Base-by-base conservation (phyloP, 2,113 vertebrate genomes). In the Catharus minimus region DNA sequence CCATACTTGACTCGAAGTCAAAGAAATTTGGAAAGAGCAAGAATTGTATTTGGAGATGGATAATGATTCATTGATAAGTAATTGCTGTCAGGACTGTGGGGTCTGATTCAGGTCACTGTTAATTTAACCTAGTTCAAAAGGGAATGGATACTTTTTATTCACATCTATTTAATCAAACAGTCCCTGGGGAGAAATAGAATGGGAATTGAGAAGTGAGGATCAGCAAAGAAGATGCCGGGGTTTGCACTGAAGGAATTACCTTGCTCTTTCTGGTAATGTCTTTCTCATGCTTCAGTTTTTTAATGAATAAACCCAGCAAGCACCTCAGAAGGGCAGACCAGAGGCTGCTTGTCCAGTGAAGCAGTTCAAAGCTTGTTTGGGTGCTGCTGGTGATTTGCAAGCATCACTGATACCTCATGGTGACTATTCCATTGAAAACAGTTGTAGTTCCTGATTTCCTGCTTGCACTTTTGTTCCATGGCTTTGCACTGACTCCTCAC, bases 51-150 rank as follows among this genome's bases (percentile, higher is more conserved):
- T 89, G 88, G 60, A 88, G 62, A 73, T 91, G 65, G 64, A 69
- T 82, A 91, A 93, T 92, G 75, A 94, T 89, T 93, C 53, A 74
- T 87, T 90, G 89, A 83, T 82, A 92, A 73, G 69, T 94, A 94
- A 91, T 92, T 95, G 81, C 76, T 78, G 79, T 68, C 57, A 47
- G 28, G 69, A 76, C 57, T 74, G 62, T 80, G 46, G 56, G 79
- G 87, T 92, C 64, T 79, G 81, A 72, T 91, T 94, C 77, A 94
- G 82, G 80, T 79, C 82, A 86, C 46, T 93, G 82, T 90, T 96
- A 93, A 92, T 94, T 95, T 94, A 96, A 82, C 55, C 30, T 23
- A 41, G 83, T 85, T 96, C 60, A 69, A 82, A 82, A 61, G 72
- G 38, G 65, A 90, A 90, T 71, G 64, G 61, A 76, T 68, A 50